Base-by-base conservation (phyloP, 2,113 vertebrate genomes). In the Epinephelus lanceolatus region DNA sequence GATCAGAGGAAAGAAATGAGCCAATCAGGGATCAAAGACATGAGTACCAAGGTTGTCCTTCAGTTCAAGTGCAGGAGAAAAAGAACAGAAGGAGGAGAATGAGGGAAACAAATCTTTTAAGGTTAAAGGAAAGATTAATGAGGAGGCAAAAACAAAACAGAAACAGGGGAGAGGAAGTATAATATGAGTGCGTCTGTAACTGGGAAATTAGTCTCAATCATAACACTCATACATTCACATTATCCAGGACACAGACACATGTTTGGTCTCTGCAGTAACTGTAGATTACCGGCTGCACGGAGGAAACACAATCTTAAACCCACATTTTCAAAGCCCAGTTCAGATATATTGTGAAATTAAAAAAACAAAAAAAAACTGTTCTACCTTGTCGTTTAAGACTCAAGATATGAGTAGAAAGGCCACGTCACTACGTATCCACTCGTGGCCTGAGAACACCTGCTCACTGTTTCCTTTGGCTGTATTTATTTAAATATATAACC, bases 171-270 rank as follows among this genome's bases (percentile, higher is more conserved):
- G 47, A 85, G 83, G 72, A 78, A 65, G 76, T 15, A 47, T 23
- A 18, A 71, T 53, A 57, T 57, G 67, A 71, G 45, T 23, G 61
- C 76, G 71, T 78, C 74, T 78, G 53, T 80, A 74, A 81, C 86
- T 78, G 74, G 1, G 13, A 75, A 84, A 88, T 86, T 5, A 55
- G 80, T 76, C 75, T 89, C 49, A 72, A 53, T 80, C 62, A 81
- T 47, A 81, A 86, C 75, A 75, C 68, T 71, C 52, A 6, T 55
- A 60, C 49, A 27, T 74, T 80, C 57, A 82, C 75, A 74, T 79
- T 68, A 76, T 4, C 59, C 72, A 66, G 66, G 7, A 72, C 21
- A 42, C 71, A 27, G 23, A 51, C 49, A 67, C n/a, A 21, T 74
- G 71, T 80, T 81, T 77, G 78, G 59, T 79, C 30, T 82, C 52